These are phyloP conservation scores for Calvadosia cruxmelitensis DNA, from an alignment of 30 jellyfish, hydroid and myxozoan species.

Conservation along the genomic window DNA sequence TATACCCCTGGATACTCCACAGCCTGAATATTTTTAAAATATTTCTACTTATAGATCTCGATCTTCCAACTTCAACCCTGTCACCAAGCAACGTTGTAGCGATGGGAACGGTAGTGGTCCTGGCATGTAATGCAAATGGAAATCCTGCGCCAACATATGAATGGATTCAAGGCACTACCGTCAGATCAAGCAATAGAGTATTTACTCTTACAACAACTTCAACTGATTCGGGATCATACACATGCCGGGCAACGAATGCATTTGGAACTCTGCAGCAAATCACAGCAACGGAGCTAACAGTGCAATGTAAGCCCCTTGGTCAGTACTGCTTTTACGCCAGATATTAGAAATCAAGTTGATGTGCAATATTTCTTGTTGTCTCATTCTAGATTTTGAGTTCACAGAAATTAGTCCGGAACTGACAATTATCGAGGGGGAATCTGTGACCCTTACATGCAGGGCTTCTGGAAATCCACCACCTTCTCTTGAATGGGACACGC, in stretches of 20 bases:
- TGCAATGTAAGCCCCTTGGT: background rate
- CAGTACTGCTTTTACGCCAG: no score
- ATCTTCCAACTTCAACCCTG: background rate
- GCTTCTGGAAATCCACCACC: background rate
- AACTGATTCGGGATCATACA: background rate
- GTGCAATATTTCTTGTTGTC: no score
- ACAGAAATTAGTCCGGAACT: background rate
- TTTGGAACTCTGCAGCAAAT: background rate
- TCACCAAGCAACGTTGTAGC: background rate
- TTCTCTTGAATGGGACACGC: background rate
- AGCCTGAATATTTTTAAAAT: no score
- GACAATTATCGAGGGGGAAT: background rate
- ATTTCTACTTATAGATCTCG: background rate
- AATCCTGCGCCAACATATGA: background rate
- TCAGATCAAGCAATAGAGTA: background rate
- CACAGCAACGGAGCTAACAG: background rate
- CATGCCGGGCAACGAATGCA: background rate
- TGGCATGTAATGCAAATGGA: background rate
- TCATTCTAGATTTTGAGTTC: background rate
- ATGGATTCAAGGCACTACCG: background rate
- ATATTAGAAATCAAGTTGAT: no score
- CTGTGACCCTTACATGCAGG: background rate
- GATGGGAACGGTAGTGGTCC: background rate
- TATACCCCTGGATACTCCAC: no score
- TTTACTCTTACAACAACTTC: background rate